Evolutionary conservation across 2,888 invertebrate genomes (phyloP).

Genomic region (Nymphalis polychloros): DNA sequence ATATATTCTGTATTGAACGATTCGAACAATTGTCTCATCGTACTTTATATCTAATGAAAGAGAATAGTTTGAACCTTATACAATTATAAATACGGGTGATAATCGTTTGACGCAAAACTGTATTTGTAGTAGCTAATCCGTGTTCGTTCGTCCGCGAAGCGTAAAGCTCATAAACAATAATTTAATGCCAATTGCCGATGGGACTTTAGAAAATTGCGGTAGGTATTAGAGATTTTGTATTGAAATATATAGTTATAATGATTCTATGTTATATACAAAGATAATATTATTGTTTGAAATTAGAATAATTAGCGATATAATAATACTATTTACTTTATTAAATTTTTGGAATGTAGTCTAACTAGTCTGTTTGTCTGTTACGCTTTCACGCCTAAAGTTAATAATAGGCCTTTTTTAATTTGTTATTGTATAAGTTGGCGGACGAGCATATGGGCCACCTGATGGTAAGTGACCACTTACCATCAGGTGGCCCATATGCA

Average conservation of each 20-base stretch:
- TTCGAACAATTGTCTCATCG: constrained; percentile 19
- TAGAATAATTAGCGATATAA: too few species aligned
- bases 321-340: too few species aligned
- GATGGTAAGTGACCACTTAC: too few species aligned
- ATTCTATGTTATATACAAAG: not conserved
- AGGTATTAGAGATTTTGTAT: constrained; percentile 8
- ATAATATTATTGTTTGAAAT: too few species aligned
- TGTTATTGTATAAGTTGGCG: too few species aligned
- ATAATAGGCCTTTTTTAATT: too few species aligned
- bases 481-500: too few species aligned
- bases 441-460: too few species aligned
- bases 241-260: not conserved
- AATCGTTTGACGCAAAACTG: not conserved
- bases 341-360: too few species aligned
- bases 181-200: constrained; percentile 42
- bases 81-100: not conserved
- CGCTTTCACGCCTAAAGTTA: too few species aligned
- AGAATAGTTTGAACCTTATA: not conserved
- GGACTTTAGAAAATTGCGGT: constrained; percentile 37
- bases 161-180: constrained; percentile 43
- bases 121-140: constrained; percentile 27
- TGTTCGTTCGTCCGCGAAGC: constrained; percentile 37
- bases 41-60: not conserved
- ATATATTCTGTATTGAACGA: constrained; percentile 24
- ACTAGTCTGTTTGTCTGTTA: too few species aligned